Base-by-base conservation (phyloP, 2,113 vertebrate species). In the Argyrosomus japonicus region DNA sequence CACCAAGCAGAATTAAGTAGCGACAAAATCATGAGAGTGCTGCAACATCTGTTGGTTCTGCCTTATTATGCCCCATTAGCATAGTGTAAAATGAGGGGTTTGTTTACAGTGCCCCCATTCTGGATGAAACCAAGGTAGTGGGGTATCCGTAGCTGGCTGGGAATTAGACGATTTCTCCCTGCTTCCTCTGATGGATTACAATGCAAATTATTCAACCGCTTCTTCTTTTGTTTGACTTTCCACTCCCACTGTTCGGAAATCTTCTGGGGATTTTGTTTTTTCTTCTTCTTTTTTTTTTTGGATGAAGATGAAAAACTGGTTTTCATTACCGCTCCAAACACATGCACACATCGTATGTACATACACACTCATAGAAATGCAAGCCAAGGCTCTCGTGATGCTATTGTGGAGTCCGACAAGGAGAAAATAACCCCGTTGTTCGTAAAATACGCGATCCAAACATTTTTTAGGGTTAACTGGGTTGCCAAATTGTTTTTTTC, bases 11-110 rank as follows among this genome's bases (percentile, higher is more conserved):
- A 86, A 85, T 77, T 71, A 86, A 77, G 68, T 21, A 69, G 80
- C 14, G 45, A 79, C 68, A 78, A 76, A 91, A 76, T 74, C 50
- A 53, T 3, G 9, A 70, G 60, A 72, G 88, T 29, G 65, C 53
- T 71, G 81, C 36, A 91, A 85, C 92, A 94, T 89, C 91, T 92
- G 91, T 79, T 87, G 87, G 85, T 88, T 89, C 85, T 89, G 93
- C 89, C 76, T 86, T 85, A 91, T 90, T 87, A 85, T 76, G 74
- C 56, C 50, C 76, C 80, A 93, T 93, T 92, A 92, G 81, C 92
- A 90, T 83, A 56, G 77, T 32, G 72, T 91, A 74, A 88, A 89
- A 89, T 82, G 80, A 84, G 83, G 56, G 69, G 74, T 70, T 81
- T 88, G 84, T 89, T 89, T 81, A 76, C 73, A n/a, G 71, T 40